Evolutionary conservation across 2,888 invertebrate species (phyloP), one percentile per base, ranked within the genome.

Genomic region (Sthenelais limicola): DNA sequence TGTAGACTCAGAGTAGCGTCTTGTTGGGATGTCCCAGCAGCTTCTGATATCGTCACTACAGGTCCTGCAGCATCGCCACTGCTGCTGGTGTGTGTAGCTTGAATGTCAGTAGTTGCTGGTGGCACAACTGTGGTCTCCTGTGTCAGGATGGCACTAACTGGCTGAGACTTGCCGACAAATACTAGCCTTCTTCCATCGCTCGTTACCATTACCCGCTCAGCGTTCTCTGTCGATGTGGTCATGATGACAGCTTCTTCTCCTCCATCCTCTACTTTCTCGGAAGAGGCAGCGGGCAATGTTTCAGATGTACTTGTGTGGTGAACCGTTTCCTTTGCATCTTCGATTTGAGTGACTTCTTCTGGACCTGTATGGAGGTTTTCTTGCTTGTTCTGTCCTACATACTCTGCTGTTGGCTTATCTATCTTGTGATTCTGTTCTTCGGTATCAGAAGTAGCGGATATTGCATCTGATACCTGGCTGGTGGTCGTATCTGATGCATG

Each of bases 141-240:
- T 9, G 32, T 32, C 15, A 56, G 30, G 12, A 33, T 56, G 30
- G 56, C 56, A 30, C 32, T 56, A n/a, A 56, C 56, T 5, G 56
- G 56, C 30, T 56, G 56, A 32, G 32, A 33, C 32, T 56, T 56
- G 3, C 56, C 56, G n/a, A 56, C 24, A 28, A 56, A 18, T 2
- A 56, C 9, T 21, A 56, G 1, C 21, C 56, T 3, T 21, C 56
- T 32, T n/a, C 56, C 56, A 56, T 56, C 56, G 24, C 28, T 24
- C 21, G 33, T 33, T 12, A 56, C 32, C 56, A 9, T 56, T 12
- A 28, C 32, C 1, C 18, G 32, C 33, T 2, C 24, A 28, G 15
- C 33, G 12, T 12, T 18, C 4, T 9, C 32, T 4, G 28, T 26
- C 5, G 54, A n/a, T 54, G 54, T 54, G 12, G 12, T 33, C 15